phyloP scores from a whole-genome alignment of 37 sponge, comb jelly and placozoan species.

The Crambe crambe region DNA sequence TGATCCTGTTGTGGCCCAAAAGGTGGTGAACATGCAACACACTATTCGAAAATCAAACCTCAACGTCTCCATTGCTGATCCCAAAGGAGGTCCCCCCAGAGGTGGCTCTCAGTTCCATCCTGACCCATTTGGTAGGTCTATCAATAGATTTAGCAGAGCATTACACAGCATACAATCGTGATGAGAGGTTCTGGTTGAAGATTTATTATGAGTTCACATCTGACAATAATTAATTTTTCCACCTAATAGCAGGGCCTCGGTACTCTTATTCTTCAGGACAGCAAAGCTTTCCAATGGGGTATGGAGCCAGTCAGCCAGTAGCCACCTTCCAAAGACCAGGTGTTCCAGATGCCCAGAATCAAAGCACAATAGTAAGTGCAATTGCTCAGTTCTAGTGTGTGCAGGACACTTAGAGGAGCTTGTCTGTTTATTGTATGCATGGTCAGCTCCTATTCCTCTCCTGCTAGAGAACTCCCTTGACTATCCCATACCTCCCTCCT shows the following conservation, averaged over 20 bases:
- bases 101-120: neutral
- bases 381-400: too few species aligned
- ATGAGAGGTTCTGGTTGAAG: too few species aligned
- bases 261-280: neutral
- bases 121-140: neutral
- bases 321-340: neutral
- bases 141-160: too few species aligned
- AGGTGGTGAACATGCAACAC: conserved; percentile 52
- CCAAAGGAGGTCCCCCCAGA: conserved; percentile 31
- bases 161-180: too few species aligned
- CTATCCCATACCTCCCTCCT: too few species aligned
- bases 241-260: neutral
- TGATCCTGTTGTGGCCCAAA: conserved; percentile 50
- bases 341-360: neutral
- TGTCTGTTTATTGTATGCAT: too few species aligned
- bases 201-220: too few species aligned
- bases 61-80: conserved; percentile 70
- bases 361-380: neutral
- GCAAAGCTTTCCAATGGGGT: neutral
- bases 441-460: too few species aligned
- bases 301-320: neutral
- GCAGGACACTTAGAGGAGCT: too few species aligned
- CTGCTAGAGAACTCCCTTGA: too few species aligned
- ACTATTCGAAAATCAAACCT: conserved; percentile 48
- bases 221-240: neutral